A percentile compares a stretch with the other conserved stretches of the same genome.
These are phyloP conservation scores for Melanotaenia trifasciata DNA, from an alignment of 2,797 vertebrate species.

Conservation along the genomic window DNA sequence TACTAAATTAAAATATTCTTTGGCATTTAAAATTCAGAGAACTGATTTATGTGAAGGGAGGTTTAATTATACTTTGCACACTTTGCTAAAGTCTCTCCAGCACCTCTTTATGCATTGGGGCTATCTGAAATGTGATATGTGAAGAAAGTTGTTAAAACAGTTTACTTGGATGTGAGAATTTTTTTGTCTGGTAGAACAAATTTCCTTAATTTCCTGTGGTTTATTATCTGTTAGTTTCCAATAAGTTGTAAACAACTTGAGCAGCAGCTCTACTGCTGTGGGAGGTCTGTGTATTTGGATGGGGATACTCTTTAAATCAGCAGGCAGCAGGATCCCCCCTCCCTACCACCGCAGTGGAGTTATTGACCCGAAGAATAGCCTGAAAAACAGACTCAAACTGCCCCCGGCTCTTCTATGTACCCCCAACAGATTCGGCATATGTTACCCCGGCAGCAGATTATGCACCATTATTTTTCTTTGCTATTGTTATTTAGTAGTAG, in stretches of 20 bases:
- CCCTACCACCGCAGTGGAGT: conserved; percentile 8
- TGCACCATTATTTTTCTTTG: conserved; percentile 39
- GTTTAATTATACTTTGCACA: neutral
- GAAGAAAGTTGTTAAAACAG: neutral
- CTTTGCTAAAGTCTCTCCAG: neutral
- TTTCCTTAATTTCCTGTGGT: neutral
- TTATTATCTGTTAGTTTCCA: neutral
- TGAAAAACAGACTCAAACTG: conserved; percentile 27
- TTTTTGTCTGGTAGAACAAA: neutral
- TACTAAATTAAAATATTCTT: too few species aligned
- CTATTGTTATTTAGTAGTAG: conserved; percentile 32
- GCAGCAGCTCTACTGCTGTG: conserved; percentile 18
- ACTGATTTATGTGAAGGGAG: too few species aligned
- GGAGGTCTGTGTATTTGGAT: conserved; percentile 12
- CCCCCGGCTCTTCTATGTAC: conserved; percentile 6
- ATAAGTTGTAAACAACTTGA: neutral
- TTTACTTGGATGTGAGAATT: neutral
- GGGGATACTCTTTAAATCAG: conserved; percentile 2
- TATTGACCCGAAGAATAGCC: conserved; percentile 40
- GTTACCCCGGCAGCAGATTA: conserved; percentile 56
- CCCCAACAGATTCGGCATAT: conserved; percentile 35
- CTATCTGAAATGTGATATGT: neutral
- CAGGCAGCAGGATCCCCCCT: neutral
- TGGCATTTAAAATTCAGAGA: too few species aligned
- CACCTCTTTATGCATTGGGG: neutral